These are phyloP conservation scores for Drosophila ustulata DNA, from an alignment of 2,888 invertebrate genomes.

Conservation along the genomic window DNA sequence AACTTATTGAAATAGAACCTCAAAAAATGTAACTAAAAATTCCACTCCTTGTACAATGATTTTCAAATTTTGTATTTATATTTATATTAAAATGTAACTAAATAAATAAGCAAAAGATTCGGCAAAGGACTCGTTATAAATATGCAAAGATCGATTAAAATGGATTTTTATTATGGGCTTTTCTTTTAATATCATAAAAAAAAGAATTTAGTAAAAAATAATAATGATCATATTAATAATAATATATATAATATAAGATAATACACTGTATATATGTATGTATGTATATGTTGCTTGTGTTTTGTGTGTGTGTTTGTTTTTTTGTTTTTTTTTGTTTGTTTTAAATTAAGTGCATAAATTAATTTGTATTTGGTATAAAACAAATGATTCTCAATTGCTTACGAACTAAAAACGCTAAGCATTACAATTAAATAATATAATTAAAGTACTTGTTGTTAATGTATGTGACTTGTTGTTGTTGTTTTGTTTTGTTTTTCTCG, in stretches of 20 bases:
- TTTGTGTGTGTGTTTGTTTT: conserved; percentile 44
- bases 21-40: neutral
- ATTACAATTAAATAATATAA: conserved; percentile 69
- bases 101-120: neutral
- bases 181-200: conserved; percentile 39
- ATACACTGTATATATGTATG: conserved; percentile 55
- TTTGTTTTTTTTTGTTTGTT: conserved; percentile 28
- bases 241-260: conserved; percentile 67
- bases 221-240: conserved; percentile 37
- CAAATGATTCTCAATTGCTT: conserved; percentile 65
- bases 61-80: too few species aligned
- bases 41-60: too few species aligned
- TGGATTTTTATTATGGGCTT: conserved; percentile 50
- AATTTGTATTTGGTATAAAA: conserved; percentile 75
- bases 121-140: neutral
- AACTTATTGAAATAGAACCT: too few species aligned
- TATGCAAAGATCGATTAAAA: conserved; percentile 13
- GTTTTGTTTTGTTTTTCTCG: conserved; percentile 13
- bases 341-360: conserved; percentile 72
- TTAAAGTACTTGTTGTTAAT: conserved; percentile 58
- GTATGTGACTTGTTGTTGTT: conserved; percentile 70
- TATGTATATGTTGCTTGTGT: conserved; percentile 38
- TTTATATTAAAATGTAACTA: too few species aligned
- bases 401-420: conserved; percentile 63
- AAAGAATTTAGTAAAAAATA: conserved; percentile 35